Conservation (phyloP, 1,140 invertebrate species). For the Laupala kohalensis region DNA sequence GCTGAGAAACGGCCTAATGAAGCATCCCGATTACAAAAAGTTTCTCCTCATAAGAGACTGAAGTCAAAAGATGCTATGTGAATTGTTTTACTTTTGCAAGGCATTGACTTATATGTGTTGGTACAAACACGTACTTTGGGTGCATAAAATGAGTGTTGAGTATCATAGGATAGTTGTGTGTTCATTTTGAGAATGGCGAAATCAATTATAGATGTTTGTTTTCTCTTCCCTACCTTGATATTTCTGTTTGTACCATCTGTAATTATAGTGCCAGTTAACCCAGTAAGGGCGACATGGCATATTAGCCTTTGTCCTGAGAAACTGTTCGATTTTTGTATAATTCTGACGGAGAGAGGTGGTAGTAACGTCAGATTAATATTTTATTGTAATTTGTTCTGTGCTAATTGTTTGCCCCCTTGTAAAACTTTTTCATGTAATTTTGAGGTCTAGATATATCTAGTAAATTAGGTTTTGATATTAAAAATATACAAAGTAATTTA, state of each 20-base stretch:
- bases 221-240: neutral
- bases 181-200: neutral
- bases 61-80: neutral
- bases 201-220: neutral
- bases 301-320: neutral
- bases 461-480: neutral
- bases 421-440: neutral
- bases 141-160: neutral
- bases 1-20: constrained; percentile 13
- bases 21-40: constrained; percentile 1
- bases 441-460: neutral
- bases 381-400: neutral
- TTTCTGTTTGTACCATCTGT: neutral
- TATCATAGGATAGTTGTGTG: neutral
- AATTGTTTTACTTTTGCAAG: neutral
- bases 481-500: neutral
- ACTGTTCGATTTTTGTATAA: neutral
- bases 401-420: neutral
- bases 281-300: neutral
- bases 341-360: neutral
- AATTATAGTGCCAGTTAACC: neutral
- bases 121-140: neutral
- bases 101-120: neutral
- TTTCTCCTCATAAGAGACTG: neutral
- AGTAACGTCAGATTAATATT: neutral